phyloP scores from a whole-genome alignment of 1,140 invertebrate genomes.

The Acromyrmex heyeri region DNA sequence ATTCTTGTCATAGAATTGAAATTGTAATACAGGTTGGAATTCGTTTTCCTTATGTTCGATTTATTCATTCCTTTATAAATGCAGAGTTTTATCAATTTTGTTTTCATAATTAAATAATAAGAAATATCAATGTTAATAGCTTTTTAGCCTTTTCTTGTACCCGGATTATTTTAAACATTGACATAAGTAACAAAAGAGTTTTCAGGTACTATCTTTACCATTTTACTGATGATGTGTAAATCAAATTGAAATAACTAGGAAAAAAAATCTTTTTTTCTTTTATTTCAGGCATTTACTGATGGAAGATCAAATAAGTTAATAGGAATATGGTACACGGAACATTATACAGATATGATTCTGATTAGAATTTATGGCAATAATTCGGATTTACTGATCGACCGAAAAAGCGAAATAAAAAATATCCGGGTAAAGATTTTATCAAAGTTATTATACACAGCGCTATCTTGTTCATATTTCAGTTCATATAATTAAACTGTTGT shows the following conservation, averaged over 20 bases:
- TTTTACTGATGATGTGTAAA: background rate
- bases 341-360: constrained; percentile 92
- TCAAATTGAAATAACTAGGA: background rate
- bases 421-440: constrained; percentile 87
- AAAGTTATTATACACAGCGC: constrained; percentile 21
- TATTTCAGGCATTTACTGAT: constrained; percentile 94
- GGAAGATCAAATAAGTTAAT: constrained; percentile 98
- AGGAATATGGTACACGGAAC: constrained; percentile 88
- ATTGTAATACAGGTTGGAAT: background rate
- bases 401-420: constrained; percentile 92
- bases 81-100: background rate
- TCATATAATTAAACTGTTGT: background rate
- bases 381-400: constrained; percentile 97
- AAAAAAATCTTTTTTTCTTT: constrained; percentile 8
- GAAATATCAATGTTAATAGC: background rate
- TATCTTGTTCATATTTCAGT: background rate
- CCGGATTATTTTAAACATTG: background rate
- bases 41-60: background rate
- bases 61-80: background rate
- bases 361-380: constrained; percentile 97
- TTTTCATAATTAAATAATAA: background rate
- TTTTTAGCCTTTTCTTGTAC: background rate
- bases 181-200: background rate
- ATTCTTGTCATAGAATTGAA: background rate
- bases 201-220: no score